Base-by-base conservation (phyloP, 2,113 vertebrate genomes). In the Oenanthe oenanthe region DNA sequence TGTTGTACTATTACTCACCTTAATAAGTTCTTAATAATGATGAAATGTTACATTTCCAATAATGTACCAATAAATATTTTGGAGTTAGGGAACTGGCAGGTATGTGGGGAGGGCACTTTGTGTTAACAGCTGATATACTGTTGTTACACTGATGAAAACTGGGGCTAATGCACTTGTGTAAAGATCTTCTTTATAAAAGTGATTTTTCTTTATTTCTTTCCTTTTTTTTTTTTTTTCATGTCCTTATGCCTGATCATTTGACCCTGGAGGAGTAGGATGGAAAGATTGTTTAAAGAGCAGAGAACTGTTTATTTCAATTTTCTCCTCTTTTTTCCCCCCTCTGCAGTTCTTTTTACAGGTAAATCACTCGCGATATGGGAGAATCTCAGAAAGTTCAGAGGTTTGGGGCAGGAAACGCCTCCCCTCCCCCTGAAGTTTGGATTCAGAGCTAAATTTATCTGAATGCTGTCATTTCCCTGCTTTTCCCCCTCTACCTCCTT, bases 391-490 rank as follows among this genome's bases (percentile, higher is more conserved):
- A 86, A 96, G 90, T 97, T 95, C 94, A 94, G 92, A 74, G 82
- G 78, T 94, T 96, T 79, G 72, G 72, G 60, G 82, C 90, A 96
- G 96, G 93, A 96, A 96, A 90, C 20, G 12, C 31, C 79, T 90
- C 73, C 89, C 94, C 73, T 85, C 67, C 77, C 92, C 90, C 82
- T 19, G 14, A 38, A 94, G 85, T 90, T 95, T 93, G 93, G 86
- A 85, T 95, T 95, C 88, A 91, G 86, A 88, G 86, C 88, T 95
- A 97, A 95, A 97, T 96, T 97, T 96, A 93, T 96, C 96, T 97
- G 94, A 96, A 94, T 80, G 86, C 85, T 97, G 93, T 95, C 92
- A 96, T 90, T 95, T 92, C 92, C 72, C 90, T 88, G 82, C 88
- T 94, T 96, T 85, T 90, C 72, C 89, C 92, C 88, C 88, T 92